Evolutionary conservation across 1,140 invertebrate genomes (phyloP).

Genomic region (Bilobella aurantiaca): DNA sequence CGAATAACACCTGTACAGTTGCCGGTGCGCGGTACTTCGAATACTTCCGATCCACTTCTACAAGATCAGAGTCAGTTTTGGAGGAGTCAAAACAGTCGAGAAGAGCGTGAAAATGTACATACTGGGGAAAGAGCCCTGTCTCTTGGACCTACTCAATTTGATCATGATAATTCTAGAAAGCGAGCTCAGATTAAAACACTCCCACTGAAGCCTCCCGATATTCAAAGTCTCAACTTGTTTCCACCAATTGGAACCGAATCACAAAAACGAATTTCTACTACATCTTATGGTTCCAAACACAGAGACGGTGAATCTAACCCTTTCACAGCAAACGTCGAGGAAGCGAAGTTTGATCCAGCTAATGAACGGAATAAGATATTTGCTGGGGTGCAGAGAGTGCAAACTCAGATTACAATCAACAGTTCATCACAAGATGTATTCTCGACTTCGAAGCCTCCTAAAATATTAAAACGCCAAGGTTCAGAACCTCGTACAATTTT

Average conservation of each 20-base stretch:
- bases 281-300: not conserved
- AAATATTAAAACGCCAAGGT: not conserved
- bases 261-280: not conserved
- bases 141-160: too few relatives aligned
- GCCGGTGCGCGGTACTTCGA: too few relatives aligned
- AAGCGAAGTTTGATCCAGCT: not conserved
- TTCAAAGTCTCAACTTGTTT: constrained; percentile 15
- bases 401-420: not conserved
- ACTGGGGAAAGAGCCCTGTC: too few relatives aligned
- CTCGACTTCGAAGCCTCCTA: not conserved
- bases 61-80: too few relatives aligned
- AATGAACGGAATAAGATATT: constrained; percentile 5
- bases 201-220: constrained; percentile 22
- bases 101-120: too few relatives aligned
- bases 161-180: constrained; percentile 7
- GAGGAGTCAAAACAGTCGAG: too few relatives aligned
- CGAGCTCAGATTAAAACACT: constrained; percentile 8
- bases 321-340: not conserved
- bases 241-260: constrained; percentile 9
- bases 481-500: not conserved
- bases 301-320: not conserved
- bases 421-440: not conserved
- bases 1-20: not conserved
- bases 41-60: too few relatives aligned
- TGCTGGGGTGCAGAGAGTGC: not conserved